These are phyloP conservation scores for Coelopa frigida DNA, from an alignment of 1,140 invertebrate genomes.

Conservation along the genomic window DNA sequence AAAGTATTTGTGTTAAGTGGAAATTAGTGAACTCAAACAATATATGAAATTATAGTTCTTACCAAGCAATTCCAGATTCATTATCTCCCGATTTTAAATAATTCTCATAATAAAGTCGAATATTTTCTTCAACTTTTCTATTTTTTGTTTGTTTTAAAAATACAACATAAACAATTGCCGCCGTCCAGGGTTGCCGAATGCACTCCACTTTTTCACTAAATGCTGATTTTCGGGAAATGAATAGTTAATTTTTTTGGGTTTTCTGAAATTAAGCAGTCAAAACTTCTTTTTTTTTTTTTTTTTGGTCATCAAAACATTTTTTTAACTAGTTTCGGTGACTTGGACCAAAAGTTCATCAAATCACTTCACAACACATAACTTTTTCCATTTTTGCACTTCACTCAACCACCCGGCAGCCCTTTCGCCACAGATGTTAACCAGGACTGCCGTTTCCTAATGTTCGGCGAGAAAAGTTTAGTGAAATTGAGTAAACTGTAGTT, in stretches of 20 bases:
- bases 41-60: conserved; percentile 20
- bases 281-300: too few relatives aligned
- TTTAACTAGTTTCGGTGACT: too few relatives aligned
- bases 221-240: neutral
- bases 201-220: neutral
- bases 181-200: neutral
- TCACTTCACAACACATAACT: too few relatives aligned
- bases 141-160: neutral
- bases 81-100: conserved; percentile 29
- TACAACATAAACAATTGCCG: neutral
- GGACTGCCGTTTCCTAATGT: too few relatives aligned
- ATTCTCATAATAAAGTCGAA: neutral
- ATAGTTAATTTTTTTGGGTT: neutral
- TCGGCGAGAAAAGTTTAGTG: too few relatives aligned
- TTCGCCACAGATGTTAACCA: too few relatives aligned
- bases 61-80: conserved; percentile 74
- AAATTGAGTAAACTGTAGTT: too few relatives aligned
- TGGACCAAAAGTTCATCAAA: too few relatives aligned
- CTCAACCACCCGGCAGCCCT: too few relatives aligned
- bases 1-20: neutral
- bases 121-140: conserved; percentile 14
- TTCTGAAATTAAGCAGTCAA: too few relatives aligned
- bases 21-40: conserved; percentile 6
- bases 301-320: too few relatives aligned
- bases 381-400: too few relatives aligned